phyloP scores from a whole-genome alignment of 1,140 invertebrate genomes.

The Drosophila albomicans region DNA sequence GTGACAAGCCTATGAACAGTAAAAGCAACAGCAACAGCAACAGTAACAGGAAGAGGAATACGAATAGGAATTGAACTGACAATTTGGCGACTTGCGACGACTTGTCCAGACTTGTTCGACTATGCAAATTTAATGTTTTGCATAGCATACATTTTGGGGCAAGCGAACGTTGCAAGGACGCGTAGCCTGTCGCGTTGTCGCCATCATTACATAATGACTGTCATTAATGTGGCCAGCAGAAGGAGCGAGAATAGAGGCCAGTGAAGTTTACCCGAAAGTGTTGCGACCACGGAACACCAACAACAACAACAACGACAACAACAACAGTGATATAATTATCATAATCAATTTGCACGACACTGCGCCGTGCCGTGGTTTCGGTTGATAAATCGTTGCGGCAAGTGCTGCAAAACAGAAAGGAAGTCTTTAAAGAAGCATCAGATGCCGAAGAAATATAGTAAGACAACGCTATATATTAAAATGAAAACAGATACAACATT shows the following conservation, averaged over 20 bases:
- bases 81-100: conserved; percentile 21
- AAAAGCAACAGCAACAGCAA: conserved; percentile 3
- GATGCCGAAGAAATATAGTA: background rate
- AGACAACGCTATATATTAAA: too few relatives aligned
- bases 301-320: conserved; percentile 14
- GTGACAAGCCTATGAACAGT: conserved; percentile 56
- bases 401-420: conserved; percentile 54
- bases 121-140: conserved; percentile 72
- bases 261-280: conserved; percentile 39
- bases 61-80: conserved; percentile 29
- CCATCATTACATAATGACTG: conserved; percentile 74
- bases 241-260: background rate
- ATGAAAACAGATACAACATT: background rate
- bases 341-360: conserved; percentile 76
- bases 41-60: conserved; percentile 18
- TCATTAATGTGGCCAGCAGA: conserved; percentile 67
- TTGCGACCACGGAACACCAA: conserved; percentile 34
- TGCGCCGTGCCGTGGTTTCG: conserved; percentile 61
- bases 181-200: conserved; percentile 21
- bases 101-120: conserved; percentile 36
- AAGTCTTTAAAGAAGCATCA: background rate
- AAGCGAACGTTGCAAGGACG: conserved; percentile 25
- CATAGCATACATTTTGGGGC: conserved; percentile 49
- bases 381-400: conserved; percentile 81
- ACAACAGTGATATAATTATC: conserved; percentile 59